Evolutionary conservation across 2,888 invertebrate species (phyloP).

Genomic region (Napeogenes inachia): DNA sequence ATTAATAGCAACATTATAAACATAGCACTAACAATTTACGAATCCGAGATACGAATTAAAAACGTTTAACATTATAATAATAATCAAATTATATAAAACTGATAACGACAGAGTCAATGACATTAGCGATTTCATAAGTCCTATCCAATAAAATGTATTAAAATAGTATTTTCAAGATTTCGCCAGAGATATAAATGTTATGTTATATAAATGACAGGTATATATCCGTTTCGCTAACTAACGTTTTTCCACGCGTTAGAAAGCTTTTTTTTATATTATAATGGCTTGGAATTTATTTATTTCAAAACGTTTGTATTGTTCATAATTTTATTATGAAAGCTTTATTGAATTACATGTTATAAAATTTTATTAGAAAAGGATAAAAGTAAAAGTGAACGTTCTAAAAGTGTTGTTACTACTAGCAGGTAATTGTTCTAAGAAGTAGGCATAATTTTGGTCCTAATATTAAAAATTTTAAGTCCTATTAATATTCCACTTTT

Average conservation of each 20-base stretch:
- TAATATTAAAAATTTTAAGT: no score
- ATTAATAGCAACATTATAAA: no score
- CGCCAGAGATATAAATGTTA: slow-evolving; percentile 14
- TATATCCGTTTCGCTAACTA: slow-evolving; percentile 27
- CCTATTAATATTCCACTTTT: no score
- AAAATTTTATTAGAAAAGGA: slow-evolving; percentile 24
- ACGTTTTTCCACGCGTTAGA: slow-evolving; percentile 22
- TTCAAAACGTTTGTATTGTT: slow-evolving; percentile 20
- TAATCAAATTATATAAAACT: background rate
- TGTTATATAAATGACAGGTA: slow-evolving; percentile 31
- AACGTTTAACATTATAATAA: background rate
- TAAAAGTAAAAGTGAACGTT: background rate
- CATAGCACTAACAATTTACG: no score
- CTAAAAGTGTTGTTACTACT: background rate
- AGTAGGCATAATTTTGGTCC: no score
- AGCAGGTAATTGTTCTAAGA: background rate
- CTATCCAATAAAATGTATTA: slow-evolving; percentile 13
- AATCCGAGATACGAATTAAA: background rate
- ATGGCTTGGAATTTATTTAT: background rate
- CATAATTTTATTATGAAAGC: background rate
- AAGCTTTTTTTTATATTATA: slow-evolving; percentile 25
- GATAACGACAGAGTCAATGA: background rate
- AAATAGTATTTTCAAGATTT: slow-evolving; percentile 22
- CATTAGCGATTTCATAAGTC: background rate
- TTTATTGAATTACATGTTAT: slow-evolving; percentile 6